Conservation (phyloP, 2,797 vertebrate species). For the Cirrhinus molitorella region DNA sequence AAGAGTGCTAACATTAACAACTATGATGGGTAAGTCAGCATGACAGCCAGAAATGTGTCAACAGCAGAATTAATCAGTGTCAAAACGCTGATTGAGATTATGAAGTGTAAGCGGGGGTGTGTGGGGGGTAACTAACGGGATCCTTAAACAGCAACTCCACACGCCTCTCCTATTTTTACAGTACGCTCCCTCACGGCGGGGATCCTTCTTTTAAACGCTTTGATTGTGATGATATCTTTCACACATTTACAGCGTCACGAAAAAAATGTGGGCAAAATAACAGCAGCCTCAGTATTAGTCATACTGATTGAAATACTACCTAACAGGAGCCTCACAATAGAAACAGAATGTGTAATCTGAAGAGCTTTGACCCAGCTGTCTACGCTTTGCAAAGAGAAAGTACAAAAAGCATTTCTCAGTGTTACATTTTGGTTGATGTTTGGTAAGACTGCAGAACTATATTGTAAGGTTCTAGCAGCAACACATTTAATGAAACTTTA, state of each 20-base stretch:
- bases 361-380: constrained; percentile 13
- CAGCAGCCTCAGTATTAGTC: constrained; percentile 36
- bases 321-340: constrained; percentile 23
- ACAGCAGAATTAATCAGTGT: constrained; percentile 76
- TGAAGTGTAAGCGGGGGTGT: constrained; percentile 28
- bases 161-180: constrained; percentile 44
- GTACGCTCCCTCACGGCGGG: constrained; percentile 25
- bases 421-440: neutral
- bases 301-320: constrained; percentile 19
- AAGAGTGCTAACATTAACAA: constrained; percentile 62
- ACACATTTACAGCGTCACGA: constrained; percentile 21
- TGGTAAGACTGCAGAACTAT: neutral
- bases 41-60: constrained; percentile 71
- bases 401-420: neutral
- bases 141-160: constrained; percentile 23
- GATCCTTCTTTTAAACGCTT: constrained; percentile 31
- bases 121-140: constrained; percentile 14
- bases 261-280: constrained; percentile 38
- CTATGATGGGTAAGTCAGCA: constrained; percentile 56
- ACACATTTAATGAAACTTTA: neutral
- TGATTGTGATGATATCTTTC: constrained; percentile 42
- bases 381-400: neutral
- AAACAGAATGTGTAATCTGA: constrained; percentile 23
- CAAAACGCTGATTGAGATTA: constrained; percentile 68
- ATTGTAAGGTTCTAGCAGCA: neutral